Evolutionary conservation across 2,797 vertebrate species (phyloP), one percentile per base, ranked within the genome.

Genomic region (Margarornis squamiger): DNA sequence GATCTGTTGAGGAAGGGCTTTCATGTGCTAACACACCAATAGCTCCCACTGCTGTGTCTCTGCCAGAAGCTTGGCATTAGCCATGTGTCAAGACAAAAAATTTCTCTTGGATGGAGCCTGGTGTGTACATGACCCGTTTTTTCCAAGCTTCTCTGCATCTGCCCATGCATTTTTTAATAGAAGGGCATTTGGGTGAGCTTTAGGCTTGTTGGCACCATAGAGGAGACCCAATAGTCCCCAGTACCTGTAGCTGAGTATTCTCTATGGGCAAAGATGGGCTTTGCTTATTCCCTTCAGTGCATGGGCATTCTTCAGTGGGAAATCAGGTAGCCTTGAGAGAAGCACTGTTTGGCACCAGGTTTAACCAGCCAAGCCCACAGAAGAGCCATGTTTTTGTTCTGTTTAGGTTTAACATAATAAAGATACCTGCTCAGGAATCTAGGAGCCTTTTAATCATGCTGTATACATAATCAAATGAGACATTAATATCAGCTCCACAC

Each of bases 401-500:
- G 23, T 59, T 90, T 9, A 59, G 36, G 32, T 76, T 78, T 59
- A 82, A 59, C 45, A 45, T 24, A 20, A 55, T 49, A 77, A 88
- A 86, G 24, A 72, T 41, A 82, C 77, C 39, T 63, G 70, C 77
- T 84, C 70, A 59, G 83, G 76, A 92, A 48, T 67, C 58, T 38
- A 59, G 80, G 17, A 90, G 51, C 23, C 51, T 58, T 79, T 94
- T 75, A 92, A 72, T 71, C 30, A 34, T 62, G 48, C 62, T 78
- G 46, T 45, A 87, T 94, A 86, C 58, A 84, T 55, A 73, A 70
- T 59, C 63, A 75, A 59, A 95, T 29, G 36, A 90, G 80, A 93
- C 76, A 57, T 78, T 81, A 79, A 59, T 59, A 79, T 30, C 76
- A 85, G 63, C 88, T 93, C 70, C 67, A 88, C 76, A 73, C 14